Evolutionary conservation across 2,797 vertebrate species (phyloP).

Genomic region (Phoebastria nigripes): DNA sequence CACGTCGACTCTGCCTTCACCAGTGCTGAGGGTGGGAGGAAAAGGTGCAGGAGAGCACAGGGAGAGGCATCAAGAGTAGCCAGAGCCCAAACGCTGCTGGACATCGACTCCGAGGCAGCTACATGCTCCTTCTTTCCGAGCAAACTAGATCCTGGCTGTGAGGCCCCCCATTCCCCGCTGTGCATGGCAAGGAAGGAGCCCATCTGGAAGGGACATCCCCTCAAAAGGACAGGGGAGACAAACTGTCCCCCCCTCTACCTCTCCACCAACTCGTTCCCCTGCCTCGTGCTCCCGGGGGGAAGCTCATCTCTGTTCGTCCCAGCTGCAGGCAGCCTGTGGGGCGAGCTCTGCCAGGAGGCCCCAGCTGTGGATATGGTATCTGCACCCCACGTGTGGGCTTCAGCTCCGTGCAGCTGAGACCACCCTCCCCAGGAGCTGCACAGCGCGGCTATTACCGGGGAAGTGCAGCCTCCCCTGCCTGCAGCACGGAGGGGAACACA

Average conservation of each 20-base stretch:
- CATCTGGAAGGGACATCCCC: not conserved
- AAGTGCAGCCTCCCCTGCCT: not conserved
- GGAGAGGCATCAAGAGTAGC: not conserved
- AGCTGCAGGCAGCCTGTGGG: not conserved
- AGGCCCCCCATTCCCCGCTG: not conserved
- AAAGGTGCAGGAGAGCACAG: not conserved
- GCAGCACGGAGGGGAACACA: accelerated
- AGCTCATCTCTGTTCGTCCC: not conserved
- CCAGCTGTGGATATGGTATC: not conserved
- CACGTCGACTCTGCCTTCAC: slow-evolving; percentile 36
- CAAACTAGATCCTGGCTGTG: not conserved
- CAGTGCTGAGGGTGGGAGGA: not conserved
- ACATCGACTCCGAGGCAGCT: not conserved
- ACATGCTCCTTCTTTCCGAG: not conserved
- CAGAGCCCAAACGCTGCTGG: not conserved
- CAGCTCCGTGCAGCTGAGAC: not conserved
- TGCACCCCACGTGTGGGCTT: not conserved
- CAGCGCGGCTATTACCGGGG: accelerated
- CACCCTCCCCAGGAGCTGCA: not conserved
- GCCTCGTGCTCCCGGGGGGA: accelerated
- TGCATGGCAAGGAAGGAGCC: not conserved
- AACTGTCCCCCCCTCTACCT: not conserved
- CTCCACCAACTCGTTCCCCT: accelerated
- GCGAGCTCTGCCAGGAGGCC: not conserved
- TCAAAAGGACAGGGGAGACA: not conserved